Evolutionary conservation across 2,797 vertebrate genomes (phyloP), one percentile per base, ranked within the genome.

Genomic region (Parotocinclus haroldoi): DNA sequence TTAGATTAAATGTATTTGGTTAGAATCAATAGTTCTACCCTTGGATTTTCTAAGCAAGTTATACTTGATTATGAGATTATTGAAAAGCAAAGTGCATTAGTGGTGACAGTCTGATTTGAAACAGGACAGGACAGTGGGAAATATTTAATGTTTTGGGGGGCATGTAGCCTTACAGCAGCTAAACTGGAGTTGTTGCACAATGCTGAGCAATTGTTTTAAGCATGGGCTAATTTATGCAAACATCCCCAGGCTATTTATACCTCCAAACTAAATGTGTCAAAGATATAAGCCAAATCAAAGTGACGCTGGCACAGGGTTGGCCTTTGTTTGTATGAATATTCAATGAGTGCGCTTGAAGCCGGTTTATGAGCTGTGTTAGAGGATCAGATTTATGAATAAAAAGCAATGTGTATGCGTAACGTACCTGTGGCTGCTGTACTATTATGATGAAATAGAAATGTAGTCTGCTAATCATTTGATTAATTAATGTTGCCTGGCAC

Each of bases 1-100:
- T 82, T 65, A 82, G 78, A 89, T 88, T 84, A 87, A 88, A 86
- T 65, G 70, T 79, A 86, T 89, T 89, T 86, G 85, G 84, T 88
- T 87, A 81, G 78, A 86, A 88, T 89, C 85, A 82, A 85, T 89
- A 88, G 81, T 77, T 87, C 79, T 80, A 84, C 72, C 80, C 79
- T 84, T 86, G 79, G 73, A 76, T 74, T 81, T 68, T 67, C 78
- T 84, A 88, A 89, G 89, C 83, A 85, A 87, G 73, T 88, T 82
- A 85, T 78, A 69, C 78, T 85, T 78, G 79, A 80, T 79, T 81
- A 72, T 78, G 82, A 85, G 83, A 87, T 86, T 85, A 86, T 80
- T 81, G 75, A 82, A 82, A 79, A 81, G 80, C 84, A 89, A 87
- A 87, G 77, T 85, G 81, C 81, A 3, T 79, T 75, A 53, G 61